Evolutionary conservation across 2,888 invertebrate species (phyloP).

Genomic region (Agrochola circellaris): DNA sequence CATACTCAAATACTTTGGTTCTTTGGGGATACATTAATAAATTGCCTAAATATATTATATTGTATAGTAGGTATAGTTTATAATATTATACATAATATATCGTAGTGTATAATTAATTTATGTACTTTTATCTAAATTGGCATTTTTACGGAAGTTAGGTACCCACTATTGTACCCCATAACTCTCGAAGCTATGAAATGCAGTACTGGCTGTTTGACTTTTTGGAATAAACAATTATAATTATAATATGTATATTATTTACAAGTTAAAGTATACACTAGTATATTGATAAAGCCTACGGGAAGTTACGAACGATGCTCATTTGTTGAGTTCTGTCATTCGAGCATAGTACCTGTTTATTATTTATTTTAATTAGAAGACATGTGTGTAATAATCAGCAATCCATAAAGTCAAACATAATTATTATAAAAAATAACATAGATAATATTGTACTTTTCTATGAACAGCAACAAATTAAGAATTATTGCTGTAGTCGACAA

Average conservation of each 20-base stretch:
- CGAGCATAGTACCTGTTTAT: conserved; percentile 24
- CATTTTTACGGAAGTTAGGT: conserved; percentile 38
- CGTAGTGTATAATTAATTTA: conserved; percentile 42
- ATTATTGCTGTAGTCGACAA: conserved; percentile 52
- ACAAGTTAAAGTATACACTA: conserved; percentile 24
- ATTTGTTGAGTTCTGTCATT: conserved; percentile 10
- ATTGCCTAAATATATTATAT: conserved; percentile 29
- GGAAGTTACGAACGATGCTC: conserved; percentile 15
- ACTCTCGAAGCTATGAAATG: conserved; percentile 20
- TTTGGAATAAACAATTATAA: conserved; percentile 32
- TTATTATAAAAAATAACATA: conserved; percentile 44
- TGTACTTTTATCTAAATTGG: conserved; percentile 50
- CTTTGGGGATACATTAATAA: conserved; percentile 26
- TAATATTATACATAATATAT: conserved; percentile 34
- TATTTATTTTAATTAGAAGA: conserved; percentile 30
- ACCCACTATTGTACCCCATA: conserved; percentile 42
- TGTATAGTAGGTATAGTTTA: conserved; percentile 28
- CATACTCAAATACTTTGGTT: conserved; percentile 29
- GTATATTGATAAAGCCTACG: conserved; percentile 10
- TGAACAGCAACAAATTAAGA: conserved; percentile 36
- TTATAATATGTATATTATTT: conserved; percentile 34
- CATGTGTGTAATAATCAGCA: conserved; percentile 34
- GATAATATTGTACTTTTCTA: conserved; percentile 56
- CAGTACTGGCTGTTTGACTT: conserved; percentile 26
- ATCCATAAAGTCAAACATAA: conserved; percentile 26